These are phyloP conservation scores for Aplysina aerophoba DNA, from an alignment of 37 sponge, comb jelly and placozoan genomes.

Conservation along the genomic window DNA sequence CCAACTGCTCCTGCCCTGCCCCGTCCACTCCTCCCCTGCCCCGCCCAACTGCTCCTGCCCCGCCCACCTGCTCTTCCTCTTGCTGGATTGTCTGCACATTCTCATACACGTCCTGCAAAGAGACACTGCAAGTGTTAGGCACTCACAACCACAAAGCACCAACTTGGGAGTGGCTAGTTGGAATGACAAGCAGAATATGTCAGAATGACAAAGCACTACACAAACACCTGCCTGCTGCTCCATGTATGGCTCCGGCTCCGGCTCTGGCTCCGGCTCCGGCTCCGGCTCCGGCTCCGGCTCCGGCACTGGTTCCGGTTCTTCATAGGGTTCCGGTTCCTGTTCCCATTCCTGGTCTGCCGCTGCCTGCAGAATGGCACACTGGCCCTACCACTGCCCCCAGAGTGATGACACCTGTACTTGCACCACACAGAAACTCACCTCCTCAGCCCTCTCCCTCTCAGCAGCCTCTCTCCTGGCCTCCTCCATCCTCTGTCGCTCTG, in stretches of 20 bases:
- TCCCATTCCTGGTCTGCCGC: neutral
- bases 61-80: neutral
- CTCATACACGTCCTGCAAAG: constrained; percentile 11
- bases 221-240: neutral
- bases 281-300: constrained; percentile 32
- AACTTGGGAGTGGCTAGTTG: neutral
- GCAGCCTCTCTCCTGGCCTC: constrained; percentile 37
- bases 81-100: neutral
- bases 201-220: neutral
- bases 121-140: neutral
- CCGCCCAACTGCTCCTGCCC: neutral
- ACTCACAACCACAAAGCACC: neutral
- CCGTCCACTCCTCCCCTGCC: constrained; percentile 7
- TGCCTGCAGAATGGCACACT: neutral
- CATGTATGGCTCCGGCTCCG: neutral
- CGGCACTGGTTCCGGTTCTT: neutral
- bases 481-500: constrained; percentile 19
- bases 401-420: too few species aligned
- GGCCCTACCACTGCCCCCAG: too few species aligned
- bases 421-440: too few species aligned
- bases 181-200: neutral
- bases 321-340: constrained; percentile 23
- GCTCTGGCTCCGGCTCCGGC: constrained; percentile 17
- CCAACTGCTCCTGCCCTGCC: neutral
- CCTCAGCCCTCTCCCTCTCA: neutral